Evolutionary conservation across 2,888 invertebrate genomes (phyloP), one percentile per base, ranked within the genome.

Genomic region (Mythimna pallens): DNA sequence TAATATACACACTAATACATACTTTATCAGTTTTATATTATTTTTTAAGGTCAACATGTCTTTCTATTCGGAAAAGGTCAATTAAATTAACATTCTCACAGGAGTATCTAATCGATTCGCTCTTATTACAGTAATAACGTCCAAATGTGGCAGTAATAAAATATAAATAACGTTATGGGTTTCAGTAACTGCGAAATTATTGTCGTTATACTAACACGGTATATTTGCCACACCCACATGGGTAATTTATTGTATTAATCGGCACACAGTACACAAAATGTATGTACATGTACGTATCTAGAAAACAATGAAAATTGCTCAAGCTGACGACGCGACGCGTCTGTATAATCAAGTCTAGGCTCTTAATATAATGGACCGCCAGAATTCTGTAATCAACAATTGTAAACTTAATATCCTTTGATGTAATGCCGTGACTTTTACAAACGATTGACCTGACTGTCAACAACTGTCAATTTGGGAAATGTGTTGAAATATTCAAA

Each of bases 401-500:
- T 70, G 22, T 52, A 43, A 50, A 54, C 14, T 70, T n/a, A 36
- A 30, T 20, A 65, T 64, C 17, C 17, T 73, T 73, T 59, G 43
- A 40, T 5, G 9, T 65, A 54, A 40, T 61, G 22, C 20, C 20
- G n/a, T 62, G 22, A 61, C 14, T 59, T 62, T 9, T 50, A 14
- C 20, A 30, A n/a, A 73, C 43, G 50, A 54, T 62, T 52, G 36
- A 65, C 22, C n/a, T 67, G 55, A 30, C 25, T 63, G 1, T 47
- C 17, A 17, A 14, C 40, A 17, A 47, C 6, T 17, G 68, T 43
- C 30, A 43, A 25, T n/a, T 66, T 47, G 63, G n/a, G 17, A 66
- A 76, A 72, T 66, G 40, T 66, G 54, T 65, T 66, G 68, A 70
- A 76, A 72, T 72, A 76, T 79, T 77, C 62, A 73, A 71, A 76